These are phyloP conservation scores for Phallusia fumigata DNA, from an alignment of 23 tunicate genomes.

Conservation along the genomic window DNA sequence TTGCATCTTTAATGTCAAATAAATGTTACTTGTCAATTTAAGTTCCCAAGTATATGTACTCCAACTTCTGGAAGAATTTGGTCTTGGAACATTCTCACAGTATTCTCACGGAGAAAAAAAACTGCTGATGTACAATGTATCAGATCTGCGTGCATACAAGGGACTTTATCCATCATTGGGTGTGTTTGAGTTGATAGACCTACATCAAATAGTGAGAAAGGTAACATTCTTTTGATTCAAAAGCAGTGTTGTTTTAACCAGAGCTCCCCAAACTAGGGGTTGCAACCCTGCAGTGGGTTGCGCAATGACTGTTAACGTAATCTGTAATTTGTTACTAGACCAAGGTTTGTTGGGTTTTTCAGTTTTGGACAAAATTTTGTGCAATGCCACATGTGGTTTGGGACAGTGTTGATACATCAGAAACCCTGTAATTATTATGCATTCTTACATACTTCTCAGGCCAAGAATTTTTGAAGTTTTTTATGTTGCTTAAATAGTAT, in stretches of 20 bases:
- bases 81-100: slow-evolving; percentile 51
- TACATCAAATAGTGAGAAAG: slow-evolving; percentile 12
- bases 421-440: too few relatives aligned
- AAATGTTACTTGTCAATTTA: background rate
- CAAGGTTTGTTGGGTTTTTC: too few relatives aligned
- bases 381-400: too few relatives aligned
- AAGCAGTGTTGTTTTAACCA: background rate
- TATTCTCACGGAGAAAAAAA: slow-evolving; percentile 44
- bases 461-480: background rate
- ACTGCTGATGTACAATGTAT: slow-evolving; percentile 18
- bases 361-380: too few relatives aligned
- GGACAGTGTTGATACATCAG: too few relatives aligned
- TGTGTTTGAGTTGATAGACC: slow-evolving; percentile 36
- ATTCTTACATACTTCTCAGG: too few relatives aligned
- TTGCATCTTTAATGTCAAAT: background rate
- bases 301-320: too few relatives aligned
- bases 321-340: too few relatives aligned
- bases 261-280: too few relatives aligned
- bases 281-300: too few relatives aligned
- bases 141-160: slow-evolving; percentile 34
- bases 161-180: slow-evolving; percentile 65
- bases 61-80: slow-evolving; percentile 59
- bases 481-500: background rate
- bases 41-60: slow-evolving; percentile 44
- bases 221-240: slow-evolving; percentile 23